phyloP scores from a whole-genome alignment of 2,797 vertebrate species.

The Thunnus albacares region DNA sequence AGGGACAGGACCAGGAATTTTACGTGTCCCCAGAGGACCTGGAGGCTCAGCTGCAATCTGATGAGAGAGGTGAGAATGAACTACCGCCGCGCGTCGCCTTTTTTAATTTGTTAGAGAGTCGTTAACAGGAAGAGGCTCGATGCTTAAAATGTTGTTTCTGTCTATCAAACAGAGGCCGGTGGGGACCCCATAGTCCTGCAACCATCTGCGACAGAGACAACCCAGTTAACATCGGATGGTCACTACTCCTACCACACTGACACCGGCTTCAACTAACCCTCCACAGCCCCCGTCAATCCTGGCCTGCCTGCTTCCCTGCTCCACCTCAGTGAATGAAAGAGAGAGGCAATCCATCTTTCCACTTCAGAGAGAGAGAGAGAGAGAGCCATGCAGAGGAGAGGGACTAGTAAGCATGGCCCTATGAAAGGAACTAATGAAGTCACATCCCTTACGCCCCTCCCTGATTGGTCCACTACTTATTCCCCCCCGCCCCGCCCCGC shows the following conservation, averaged over 20 bases:
- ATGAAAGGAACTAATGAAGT: constrained; percentile 80
- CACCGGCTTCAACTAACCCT: constrained; percentile 93
- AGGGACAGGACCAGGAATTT: constrained; percentile 93
- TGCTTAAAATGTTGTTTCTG: constrained; percentile 12
- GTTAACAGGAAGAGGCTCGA: neutral
- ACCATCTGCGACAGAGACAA: constrained; percentile 98
- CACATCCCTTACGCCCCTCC: constrained; percentile 56
- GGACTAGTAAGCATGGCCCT: constrained; percentile 81
- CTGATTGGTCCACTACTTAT: constrained; percentile 53
- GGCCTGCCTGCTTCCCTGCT: constrained; percentile 81
- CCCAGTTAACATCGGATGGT: constrained; percentile 95
- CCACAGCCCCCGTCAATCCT: constrained; percentile 27
- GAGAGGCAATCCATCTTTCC: constrained; percentile 82
- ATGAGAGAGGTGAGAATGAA: constrained; percentile 92
- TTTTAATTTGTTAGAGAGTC: neutral
- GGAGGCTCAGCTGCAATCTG: constrained; percentile 97
- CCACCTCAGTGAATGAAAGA: constrained; percentile 76
- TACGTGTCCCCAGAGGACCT: constrained; percentile 98
- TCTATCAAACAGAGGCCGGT: constrained; percentile 79
- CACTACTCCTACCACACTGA: constrained; percentile 96
- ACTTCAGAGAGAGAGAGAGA: constrained; percentile 61
- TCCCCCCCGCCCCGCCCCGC: neutral
- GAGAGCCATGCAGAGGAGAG: constrained; percentile 75
- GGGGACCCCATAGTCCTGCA: constrained; percentile 93
- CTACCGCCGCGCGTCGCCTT: neutral